Evolutionary conservation across 2,113 vertebrate genomes (phyloP).

Genomic region (Bucco capensis): DNA sequence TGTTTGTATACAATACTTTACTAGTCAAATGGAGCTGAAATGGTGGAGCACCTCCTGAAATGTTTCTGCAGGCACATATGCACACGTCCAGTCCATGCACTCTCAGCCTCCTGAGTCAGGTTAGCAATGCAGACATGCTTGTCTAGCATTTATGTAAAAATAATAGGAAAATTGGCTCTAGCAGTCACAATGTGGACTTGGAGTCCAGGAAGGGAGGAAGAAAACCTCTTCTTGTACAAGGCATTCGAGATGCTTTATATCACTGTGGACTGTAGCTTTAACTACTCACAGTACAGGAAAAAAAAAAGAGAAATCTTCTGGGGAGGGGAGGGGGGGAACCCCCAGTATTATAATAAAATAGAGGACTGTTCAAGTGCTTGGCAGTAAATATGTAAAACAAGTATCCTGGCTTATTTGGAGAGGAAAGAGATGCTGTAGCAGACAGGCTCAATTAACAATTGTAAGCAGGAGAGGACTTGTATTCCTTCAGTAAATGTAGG

Average conservation of each 20-base stretch:
- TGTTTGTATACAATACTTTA: conserved; percentile 60
- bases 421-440: conserved; percentile 51
- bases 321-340: not conserved
- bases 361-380: conserved; percentile 57
- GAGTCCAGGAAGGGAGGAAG: conserved; percentile 21
- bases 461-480: conserved; percentile 60
- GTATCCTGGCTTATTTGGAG: conserved; percentile 48
- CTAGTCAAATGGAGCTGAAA: conserved; percentile 51
- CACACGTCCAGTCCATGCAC: conserved; percentile 22
- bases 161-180: conserved; percentile 68
- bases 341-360: conserved; percentile 38
- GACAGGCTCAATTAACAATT: conserved; percentile 70
- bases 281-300: not conserved
- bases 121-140: conserved; percentile 67
- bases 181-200: conserved; percentile 56
- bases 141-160: conserved; percentile 76
- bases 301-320: conserved; percentile 11
- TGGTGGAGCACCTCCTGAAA: conserved; percentile 15
- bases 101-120: conserved; percentile 53
- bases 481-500: conserved; percentile 57
- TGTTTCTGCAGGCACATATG: conserved; percentile 47
- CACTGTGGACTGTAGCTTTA: conserved; percentile 52
- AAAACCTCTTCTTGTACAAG: conserved; percentile 24
- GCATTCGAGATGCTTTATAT: conserved; percentile 48
- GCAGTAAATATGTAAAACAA: conserved; percentile 66